Base-by-base conservation (phyloP, 2,113 vertebrate genomes). In the Apodemus speciosus region DNA sequence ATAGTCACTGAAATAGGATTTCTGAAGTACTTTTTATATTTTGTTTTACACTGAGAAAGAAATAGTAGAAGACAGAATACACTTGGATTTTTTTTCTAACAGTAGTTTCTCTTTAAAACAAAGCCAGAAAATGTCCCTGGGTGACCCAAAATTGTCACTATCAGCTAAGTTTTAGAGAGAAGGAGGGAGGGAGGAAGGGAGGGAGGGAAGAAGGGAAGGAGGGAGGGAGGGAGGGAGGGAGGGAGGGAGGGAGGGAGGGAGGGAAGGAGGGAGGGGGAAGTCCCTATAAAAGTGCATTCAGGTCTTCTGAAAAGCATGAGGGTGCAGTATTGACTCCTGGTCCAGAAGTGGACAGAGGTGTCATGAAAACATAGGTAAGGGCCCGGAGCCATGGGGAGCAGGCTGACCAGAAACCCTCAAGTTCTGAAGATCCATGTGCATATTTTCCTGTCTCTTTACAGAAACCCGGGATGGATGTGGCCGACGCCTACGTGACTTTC, bases 381-480 rank as follows among this genome's bases (percentile, higher is more conserved):
- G n/a, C n/a, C n/a, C n/a, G n/a, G n/a, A n/a, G n/a, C n/a, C 0
- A 73, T 7, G 6, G 75, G 92, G 38, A 75, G 53, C 14, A 49
- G 66, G 66, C 20, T 15, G 60, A 62, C 7, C 1, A 30, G 35
- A 15, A 58, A 58, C 35, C 76, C 20, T 38, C 51, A 2, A 58
- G n/a, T 53, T 85, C 88, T 90, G 89, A 84, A 95, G 86, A 92
- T 95, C 83, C 58, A 79, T 93, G 72, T 96, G 98, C 94, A 98
- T 85, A 43, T 95, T 94, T 96, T 46, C 96, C 80, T 97, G 81
- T 98, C 91, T 97, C 95, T 98, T 96, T 98, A 94, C 98, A 99
- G 99, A 99, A 99, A 98, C 99, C 99, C 0, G 99, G 99, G 95
- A 99, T 99, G 99, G 99, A 99, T 73, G 98, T 99, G 92, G 99